These are phyloP conservation scores for Polia nebulosa DNA, from an alignment of 2,888 invertebrate genomes.

Conservation along the genomic window DNA sequence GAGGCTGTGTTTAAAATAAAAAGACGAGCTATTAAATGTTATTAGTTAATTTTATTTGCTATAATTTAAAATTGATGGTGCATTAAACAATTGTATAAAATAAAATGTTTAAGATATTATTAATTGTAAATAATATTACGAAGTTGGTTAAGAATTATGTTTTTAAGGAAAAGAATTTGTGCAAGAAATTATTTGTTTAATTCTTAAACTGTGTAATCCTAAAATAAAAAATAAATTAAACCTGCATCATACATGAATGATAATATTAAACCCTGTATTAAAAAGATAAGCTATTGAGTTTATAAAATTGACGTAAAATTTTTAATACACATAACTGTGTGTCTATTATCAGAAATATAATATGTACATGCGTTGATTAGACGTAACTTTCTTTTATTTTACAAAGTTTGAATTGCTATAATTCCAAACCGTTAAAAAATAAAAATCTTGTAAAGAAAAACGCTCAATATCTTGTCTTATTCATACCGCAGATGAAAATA, in stretches of 20 bases:
- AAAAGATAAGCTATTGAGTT: not conserved
- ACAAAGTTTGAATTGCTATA: not conserved
- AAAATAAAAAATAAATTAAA: not conserved
- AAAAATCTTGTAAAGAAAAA: not conserved
- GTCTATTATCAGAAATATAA: no score
- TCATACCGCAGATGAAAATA: not conserved
- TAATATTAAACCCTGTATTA: not conserved
- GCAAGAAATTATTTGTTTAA: constrained; percentile 12
- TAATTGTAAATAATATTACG: constrained; percentile 50
- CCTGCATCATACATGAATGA: not conserved
- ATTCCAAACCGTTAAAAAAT: no score
- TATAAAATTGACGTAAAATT: not conserved
- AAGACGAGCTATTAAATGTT: constrained; percentile 47
- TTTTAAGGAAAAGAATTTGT: constrained; percentile 20
- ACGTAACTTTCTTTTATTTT: no score
- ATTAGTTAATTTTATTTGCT: constrained; percentile 57
- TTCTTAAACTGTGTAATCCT: constrained; percentile 23
- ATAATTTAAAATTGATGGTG: constrained; percentile 73
- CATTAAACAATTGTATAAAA: constrained; percentile 70
- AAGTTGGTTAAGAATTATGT: constrained; percentile 32
- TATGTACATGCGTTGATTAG: no score
- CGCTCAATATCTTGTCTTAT: constrained; percentile 9
- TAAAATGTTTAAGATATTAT: constrained; percentile 58
- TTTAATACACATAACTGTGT: no score
- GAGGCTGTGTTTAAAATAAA: constrained; percentile 63